A percentile compares a stretch with the other conserved stretches of the same genome.
phyloP scores from a whole-genome alignment of 2,797 vertebrate genomes.

The Taeniopygia guttata region DNA sequence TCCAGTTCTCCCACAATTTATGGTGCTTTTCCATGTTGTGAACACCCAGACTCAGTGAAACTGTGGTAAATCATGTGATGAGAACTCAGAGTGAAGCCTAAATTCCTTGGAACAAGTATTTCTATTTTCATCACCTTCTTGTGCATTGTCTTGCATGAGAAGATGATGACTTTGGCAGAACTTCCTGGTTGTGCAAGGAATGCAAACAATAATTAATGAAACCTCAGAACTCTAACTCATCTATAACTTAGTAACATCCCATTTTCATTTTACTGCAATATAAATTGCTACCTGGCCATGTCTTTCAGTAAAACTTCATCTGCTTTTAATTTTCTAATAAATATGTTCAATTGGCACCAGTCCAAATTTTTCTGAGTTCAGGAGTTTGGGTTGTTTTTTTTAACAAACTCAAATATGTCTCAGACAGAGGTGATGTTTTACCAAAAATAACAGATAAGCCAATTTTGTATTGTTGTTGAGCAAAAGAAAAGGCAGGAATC shows the following conservation, averaged over 20 bases:
- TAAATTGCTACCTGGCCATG: not conserved
- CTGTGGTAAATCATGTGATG: not conserved
- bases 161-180: not conserved
- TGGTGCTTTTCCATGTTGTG: not conserved
- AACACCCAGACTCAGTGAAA: not conserved
- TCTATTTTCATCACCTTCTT: not conserved
- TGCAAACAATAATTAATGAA: not conserved
- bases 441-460: not conserved
- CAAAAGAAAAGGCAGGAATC: not conserved
- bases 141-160: not conserved
- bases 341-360: not conserved
- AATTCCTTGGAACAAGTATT: not conserved
- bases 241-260: not conserved
- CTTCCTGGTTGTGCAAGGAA: not conserved
- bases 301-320: not conserved
- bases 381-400: not conserved
- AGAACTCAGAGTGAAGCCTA: not conserved
- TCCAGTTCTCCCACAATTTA: not conserved
- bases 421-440: not conserved
- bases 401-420: not conserved
- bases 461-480: not conserved
- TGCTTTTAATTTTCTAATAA: conserved; percentile 17
- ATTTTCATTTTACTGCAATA: not conserved
- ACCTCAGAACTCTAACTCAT: not conserved
- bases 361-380: not conserved